Evolutionary conservation across 2,113 vertebrate genomes (phyloP).

Genomic region (Sphaerodactylus townsendi): DNA sequence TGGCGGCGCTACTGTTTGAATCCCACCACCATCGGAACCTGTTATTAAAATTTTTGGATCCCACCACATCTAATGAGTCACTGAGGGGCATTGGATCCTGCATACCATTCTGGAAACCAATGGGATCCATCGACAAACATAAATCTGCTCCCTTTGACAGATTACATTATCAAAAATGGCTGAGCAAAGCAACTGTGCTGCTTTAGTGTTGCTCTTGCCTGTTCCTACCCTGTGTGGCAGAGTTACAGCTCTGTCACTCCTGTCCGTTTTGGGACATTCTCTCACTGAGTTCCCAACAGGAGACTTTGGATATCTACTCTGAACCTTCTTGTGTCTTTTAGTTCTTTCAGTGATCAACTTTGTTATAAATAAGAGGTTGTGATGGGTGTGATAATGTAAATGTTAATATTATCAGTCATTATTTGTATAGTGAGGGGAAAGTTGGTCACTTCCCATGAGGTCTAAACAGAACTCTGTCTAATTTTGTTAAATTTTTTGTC

Average conservation of each 20-base stretch:
- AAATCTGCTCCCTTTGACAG: too few species aligned
- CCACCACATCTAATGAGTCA: too few species aligned
- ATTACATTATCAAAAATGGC: neutral
- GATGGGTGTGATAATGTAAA: neutral
- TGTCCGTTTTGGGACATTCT: neutral
- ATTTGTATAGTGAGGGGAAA: neutral
- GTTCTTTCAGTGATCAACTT: neutral
- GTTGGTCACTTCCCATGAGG: neutral
- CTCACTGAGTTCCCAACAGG: neutral
- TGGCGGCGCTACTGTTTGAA: too few species aligned
- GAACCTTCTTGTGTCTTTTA: neutral
- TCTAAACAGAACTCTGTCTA: too few species aligned
- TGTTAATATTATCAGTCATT: neutral
- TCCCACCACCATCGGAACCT: too few species aligned
- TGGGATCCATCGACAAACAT: too few species aligned
- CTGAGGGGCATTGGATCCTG: too few species aligned
- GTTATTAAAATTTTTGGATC: too few species aligned
- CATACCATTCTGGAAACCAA: too few species aligned
- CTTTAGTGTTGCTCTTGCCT: neutral
- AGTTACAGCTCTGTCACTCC: neutral
- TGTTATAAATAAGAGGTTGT: too few species aligned
- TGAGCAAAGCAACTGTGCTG: neutral
- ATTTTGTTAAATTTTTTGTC: too few species aligned
- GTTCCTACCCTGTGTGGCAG: neutral
- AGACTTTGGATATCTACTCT: neutral